Evolutionary conservation across 2,113 vertebrate species (phyloP).

Genomic region (Oreochromis aureus): DNA sequence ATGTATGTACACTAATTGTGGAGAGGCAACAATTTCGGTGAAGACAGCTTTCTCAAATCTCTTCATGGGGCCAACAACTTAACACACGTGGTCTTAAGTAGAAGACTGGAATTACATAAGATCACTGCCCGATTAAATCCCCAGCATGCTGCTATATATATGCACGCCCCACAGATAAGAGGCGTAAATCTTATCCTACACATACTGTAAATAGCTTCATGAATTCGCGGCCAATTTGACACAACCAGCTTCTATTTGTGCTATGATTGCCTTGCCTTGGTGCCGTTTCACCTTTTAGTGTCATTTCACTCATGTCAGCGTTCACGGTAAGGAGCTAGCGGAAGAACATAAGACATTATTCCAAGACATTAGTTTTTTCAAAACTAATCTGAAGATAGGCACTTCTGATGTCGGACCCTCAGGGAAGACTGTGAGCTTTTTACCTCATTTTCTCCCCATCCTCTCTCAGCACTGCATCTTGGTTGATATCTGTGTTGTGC

Average conservation of each 20-base stretch:
- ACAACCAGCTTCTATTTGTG: not conserved
- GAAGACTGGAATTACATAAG: not conserved
- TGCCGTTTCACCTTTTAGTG: not conserved
- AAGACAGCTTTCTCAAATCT: not conserved
- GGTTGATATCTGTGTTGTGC: not conserved
- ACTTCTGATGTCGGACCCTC: not conserved
- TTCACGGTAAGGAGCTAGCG: not conserved
- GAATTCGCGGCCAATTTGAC: not conserved
- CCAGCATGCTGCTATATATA: slow-evolving; percentile 27
- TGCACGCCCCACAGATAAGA: not conserved
- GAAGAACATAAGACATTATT: not conserved
- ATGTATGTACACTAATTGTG: not conserved
- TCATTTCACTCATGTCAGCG: not conserved
- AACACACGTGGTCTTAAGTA: not conserved
- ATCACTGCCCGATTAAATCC: not conserved
- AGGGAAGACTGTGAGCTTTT: not conserved
- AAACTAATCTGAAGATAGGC: not conserved
- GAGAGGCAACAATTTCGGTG: not conserved
- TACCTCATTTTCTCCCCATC: not conserved
- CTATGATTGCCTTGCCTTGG: not conserved
- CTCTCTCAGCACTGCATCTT: not conserved
- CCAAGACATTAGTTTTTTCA: not conserved
- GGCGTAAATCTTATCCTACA: slow-evolving; percentile 20
- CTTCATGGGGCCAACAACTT: not conserved
- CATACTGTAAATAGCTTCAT: not conserved